Evolutionary conservation across 2,113 vertebrate species (phyloP), one percentile per base, ranked within the genome.

Genomic region (Alligator mississippiensis): DNA sequence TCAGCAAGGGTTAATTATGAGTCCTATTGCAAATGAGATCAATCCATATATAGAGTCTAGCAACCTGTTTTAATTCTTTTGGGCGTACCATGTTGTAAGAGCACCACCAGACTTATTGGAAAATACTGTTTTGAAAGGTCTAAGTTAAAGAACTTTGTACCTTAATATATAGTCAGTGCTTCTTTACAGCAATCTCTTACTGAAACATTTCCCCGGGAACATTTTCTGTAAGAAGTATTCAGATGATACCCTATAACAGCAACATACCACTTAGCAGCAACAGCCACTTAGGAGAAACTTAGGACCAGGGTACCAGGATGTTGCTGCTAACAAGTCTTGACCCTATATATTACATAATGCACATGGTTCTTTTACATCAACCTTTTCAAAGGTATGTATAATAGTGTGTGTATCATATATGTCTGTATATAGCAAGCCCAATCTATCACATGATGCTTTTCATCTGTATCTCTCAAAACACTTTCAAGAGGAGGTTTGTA

Each of bases 91-190:
- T 66, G 9, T 66, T n/a, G 13, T 15, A 66, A 28, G 64, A n/a
- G n/a, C 0, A 0, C n/a, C 93, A 47, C 27, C 30, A n/a, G n/a
- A 55, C 77, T 68, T 1, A 1, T 25, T 9, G 13, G 70, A 28
- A n/a, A 66, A 66, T 5, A 4, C 15, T n/a, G 16, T 16, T 27
- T 66, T 66, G 28, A 66, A 66, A 66, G n/a, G 27, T 27, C 28
- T 66, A 66, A 66, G n/a, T 7, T n/a, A 66, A 66, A 66, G 64
- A 64, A 28, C 38, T 38, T 6, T 38, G 38, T 38, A 38, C 38
- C 38, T 38, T 38, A 38, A 38, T 38, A 38, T 38, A 38, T 38
- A 6, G 38, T 38, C 38, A 38, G 38, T 38, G 38, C 38, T 38
- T 38, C 6, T 38, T 38, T 38, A 38, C 38, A 38, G 38, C 38